Evolutionary conservation across 2,797 vertebrate species (phyloP).

Genomic region (Sebastolobus alascanus): DNA sequence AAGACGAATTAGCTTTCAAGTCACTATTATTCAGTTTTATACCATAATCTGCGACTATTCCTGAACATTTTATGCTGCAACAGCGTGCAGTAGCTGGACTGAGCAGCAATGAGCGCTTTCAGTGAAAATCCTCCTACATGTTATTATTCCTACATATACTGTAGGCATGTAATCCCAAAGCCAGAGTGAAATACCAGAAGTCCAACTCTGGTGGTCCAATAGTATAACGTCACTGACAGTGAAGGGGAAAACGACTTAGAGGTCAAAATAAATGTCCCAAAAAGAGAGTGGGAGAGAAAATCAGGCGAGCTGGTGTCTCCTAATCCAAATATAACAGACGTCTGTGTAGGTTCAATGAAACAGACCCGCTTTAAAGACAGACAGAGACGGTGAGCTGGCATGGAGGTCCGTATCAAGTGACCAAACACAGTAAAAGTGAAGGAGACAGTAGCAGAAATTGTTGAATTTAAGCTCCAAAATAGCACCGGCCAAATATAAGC

Average conservation of each 20-base stretch:
- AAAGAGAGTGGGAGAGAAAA: slow-evolving; percentile 43
- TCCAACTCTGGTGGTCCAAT: slow-evolving; percentile 71
- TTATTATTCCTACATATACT: slow-evolving; percentile 50
- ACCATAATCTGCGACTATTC: background rate
- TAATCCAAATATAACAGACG: slow-evolving; percentile 72
- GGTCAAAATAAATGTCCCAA: slow-evolving; percentile 68
- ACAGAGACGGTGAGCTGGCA: slow-evolving; percentile 45
- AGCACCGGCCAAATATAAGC: slow-evolving; percentile 31
- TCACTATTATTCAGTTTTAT: background rate
- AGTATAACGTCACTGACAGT: slow-evolving; percentile 62
- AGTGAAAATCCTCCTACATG: slow-evolving; percentile 37
- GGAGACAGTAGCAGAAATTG: slow-evolving; percentile 34
- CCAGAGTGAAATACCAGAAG: slow-evolving; percentile 72
- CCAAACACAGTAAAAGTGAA: slow-evolving; percentile 32
- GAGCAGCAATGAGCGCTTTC: slow-evolving; percentile 24
- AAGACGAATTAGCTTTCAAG: slow-evolving; percentile 25
- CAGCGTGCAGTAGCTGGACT: background rate
- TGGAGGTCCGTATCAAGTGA: slow-evolving; percentile 49
- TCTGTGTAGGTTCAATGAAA: slow-evolving; percentile 45
- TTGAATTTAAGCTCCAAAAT: slow-evolving; percentile 29
- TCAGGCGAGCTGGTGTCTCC: slow-evolving; percentile 34
- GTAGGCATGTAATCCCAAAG: slow-evolving; percentile 32
- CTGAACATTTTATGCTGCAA: background rate
- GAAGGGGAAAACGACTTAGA: slow-evolving; percentile 66
- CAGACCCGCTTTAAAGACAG: slow-evolving; percentile 36